phyloP scores from a whole-genome alignment of 2,888 invertebrate genomes.

The Siphonodentalium dalli region DNA sequence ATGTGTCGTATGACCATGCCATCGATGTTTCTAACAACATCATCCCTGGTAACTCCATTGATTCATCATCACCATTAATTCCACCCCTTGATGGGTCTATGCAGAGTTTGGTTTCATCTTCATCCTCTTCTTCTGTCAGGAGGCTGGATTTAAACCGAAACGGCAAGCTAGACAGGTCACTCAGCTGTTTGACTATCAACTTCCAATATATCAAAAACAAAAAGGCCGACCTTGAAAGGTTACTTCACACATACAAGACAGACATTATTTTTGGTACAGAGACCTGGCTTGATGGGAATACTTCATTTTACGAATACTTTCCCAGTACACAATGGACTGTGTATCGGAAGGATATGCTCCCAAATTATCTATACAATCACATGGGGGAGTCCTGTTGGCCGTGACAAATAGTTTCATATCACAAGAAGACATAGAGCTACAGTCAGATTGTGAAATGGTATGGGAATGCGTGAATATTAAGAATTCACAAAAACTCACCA shows the following conservation, averaged over 20 bases:
- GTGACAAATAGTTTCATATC: too few relatives aligned
- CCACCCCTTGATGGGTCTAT: too few relatives aligned
- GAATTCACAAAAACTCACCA: too few relatives aligned
- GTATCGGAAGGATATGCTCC: slow-evolving; percentile 12
- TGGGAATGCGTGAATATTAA: too few relatives aligned
- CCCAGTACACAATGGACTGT: slow-evolving; percentile 1
- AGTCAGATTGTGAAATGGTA: too few relatives aligned
- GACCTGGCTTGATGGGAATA: slow-evolving; percentile 9
- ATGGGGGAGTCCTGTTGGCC: slow-evolving; percentile 4
- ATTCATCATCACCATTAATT: too few relatives aligned
- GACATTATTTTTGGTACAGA: slow-evolving; percentile 9
- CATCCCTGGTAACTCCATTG: too few relatives aligned
- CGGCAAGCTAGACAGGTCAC: not conserved
- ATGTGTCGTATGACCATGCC: not conserved
- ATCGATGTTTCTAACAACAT: too few relatives aligned
- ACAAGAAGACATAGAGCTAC: too few relatives aligned
- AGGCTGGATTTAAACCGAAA: too few relatives aligned
- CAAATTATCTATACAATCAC: slow-evolving; percentile 4
- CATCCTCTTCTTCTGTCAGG: too few relatives aligned
- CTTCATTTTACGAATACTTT: slow-evolving; percentile 6
- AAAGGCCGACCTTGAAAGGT: not conserved
- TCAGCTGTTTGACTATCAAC: slow-evolving; percentile 3
- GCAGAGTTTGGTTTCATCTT: too few relatives aligned
- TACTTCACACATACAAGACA: not conserved
- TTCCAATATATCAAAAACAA: slow-evolving; percentile 10